phyloP scores from a whole-genome alignment of 1,140 invertebrate species.

The Venustaconcha ellipsiformis region DNA sequence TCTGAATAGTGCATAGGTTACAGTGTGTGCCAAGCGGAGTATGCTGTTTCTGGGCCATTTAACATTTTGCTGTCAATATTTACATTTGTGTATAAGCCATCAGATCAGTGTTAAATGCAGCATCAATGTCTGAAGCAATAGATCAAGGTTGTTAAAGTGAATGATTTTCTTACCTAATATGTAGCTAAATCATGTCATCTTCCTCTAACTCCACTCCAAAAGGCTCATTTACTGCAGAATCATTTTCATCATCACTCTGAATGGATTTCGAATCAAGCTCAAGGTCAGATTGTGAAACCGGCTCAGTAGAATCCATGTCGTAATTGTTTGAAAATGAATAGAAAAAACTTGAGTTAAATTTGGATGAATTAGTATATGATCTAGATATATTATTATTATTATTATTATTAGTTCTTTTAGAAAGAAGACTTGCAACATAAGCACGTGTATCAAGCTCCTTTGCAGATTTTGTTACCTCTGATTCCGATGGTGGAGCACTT shows the following conservation, averaged over 20 bases:
- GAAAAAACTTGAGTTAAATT: conserved; percentile 30
- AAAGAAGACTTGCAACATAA: conserved; percentile 31
- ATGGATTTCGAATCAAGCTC: neutral
- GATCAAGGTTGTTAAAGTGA: too few species aligned
- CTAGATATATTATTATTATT: conserved; percentile 34
- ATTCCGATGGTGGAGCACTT: conserved; percentile 13
- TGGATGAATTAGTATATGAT: conserved; percentile 15
- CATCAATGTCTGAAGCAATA: too few species aligned
- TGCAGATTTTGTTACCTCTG: conserved; percentile 11
- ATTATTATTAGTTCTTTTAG: conserved; percentile 33
- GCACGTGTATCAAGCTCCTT: conserved; percentile 23
- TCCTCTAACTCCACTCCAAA: too few species aligned
- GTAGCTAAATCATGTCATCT: too few species aligned
- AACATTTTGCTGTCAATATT: too few species aligned
- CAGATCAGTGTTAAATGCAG: too few species aligned
- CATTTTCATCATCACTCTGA: conserved; percentile 3
- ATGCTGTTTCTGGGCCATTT: too few species aligned
- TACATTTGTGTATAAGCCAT: too few species aligned
- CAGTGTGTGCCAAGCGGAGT: too few species aligned
- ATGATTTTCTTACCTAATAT: too few species aligned
- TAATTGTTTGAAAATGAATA: conserved; percentile 49
- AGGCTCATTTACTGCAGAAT: too few species aligned
- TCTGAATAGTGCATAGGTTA: too few species aligned
- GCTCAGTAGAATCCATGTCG: conserved; percentile 44
- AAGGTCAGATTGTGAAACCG: conserved; percentile 13